Evolutionary conservation across 1,140 invertebrate genomes (phyloP), one percentile per base, ranked within the genome.

Genomic region (Drosophila pruinosa): DNA sequence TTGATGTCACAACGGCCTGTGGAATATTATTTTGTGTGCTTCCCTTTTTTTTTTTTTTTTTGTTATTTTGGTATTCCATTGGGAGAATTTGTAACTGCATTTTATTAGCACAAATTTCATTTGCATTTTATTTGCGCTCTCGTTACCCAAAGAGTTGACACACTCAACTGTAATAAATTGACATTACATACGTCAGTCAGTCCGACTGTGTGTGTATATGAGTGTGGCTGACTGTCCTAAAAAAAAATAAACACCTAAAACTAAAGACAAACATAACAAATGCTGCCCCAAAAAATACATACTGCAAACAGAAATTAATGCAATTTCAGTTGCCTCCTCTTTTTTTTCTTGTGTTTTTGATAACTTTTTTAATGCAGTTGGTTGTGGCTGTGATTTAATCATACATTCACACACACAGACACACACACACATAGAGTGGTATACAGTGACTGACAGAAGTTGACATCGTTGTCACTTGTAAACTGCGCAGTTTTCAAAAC

Each of bases 91-190:
- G 58, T 76, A 88, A 88, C 82, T 86, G 74, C 79, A 86, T 88
- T 86, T 86, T 86, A 86, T 86, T 86, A 86, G 82, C 82, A 63
- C 59, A 75, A 88, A 88, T 78, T 82, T 78, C 64, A 88, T 88
- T 88, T 88, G 82, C 82, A 88, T 89, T 78, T 82, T 88, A 75
- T 78, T 89, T 89, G 78, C 67, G 63, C 57, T 70, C 53, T 82
- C 58, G 62, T 52, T 71, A 54, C 43, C 52, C 31, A 61, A 68
- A 72, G 68, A 38, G 21, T 50, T 72, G 56, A 53, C 52, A 61
- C 41, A 71, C 43, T 54, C 47, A 65, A 61, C 47, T 73, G 47
- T 47, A 73, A 75, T 68, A 86, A 86, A 86, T 81, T 78, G 74
- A 61, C 79, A 73, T 69, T 73, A 70, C 71, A 73, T 48, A 36